Conservation (phyloP, 1,140 invertebrate genomes). For the Zaprionus nigranus region DNA sequence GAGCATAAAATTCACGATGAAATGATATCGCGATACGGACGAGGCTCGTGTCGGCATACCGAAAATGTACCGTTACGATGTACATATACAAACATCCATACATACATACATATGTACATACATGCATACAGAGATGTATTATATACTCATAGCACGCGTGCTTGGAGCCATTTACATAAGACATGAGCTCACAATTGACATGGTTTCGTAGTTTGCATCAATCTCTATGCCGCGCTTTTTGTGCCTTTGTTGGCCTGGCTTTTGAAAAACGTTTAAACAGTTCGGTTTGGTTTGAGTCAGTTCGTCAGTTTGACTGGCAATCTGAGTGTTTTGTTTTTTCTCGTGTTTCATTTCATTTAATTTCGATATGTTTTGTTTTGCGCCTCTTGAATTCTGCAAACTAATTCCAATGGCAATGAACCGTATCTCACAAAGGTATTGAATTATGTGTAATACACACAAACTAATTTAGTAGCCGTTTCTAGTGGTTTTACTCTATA, state of each 20-base stretch:
- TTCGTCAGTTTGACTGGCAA: slow-evolving; percentile 30
- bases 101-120: slow-evolving; percentile 4
- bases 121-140: slow-evolving; percentile 26
- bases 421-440: slow-evolving; percentile 58
- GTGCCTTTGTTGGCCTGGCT: slow-evolving; percentile 44
- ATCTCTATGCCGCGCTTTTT: slow-evolving; percentile 15
- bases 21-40: slow-evolving; percentile 16
- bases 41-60: not conserved
- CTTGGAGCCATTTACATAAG: slow-evolving; percentile 52
- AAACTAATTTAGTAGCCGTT: slow-evolving; percentile 38
- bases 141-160: slow-evolving; percentile 54
- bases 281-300: slow-evolving; percentile 24
- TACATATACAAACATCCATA: not conserved
- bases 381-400: slow-evolving; percentile 61
- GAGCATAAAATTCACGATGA: slow-evolving; percentile 14
- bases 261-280: slow-evolving; percentile 56
- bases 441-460: slow-evolving; percentile 60
- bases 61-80: slow-evolving; percentile 20
- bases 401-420: slow-evolving; percentile 72
- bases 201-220: slow-evolving; percentile 47
- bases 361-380: slow-evolving; percentile 31
- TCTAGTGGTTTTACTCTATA: slow-evolving; percentile 22
- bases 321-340: slow-evolving; percentile 12
- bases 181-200: slow-evolving; percentile 47
- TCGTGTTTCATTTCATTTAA: slow-evolving; percentile 19